Evolutionary conservation across 2,888 invertebrate genomes (phyloP).

Genomic region (Coelopa pilipes): DNA sequence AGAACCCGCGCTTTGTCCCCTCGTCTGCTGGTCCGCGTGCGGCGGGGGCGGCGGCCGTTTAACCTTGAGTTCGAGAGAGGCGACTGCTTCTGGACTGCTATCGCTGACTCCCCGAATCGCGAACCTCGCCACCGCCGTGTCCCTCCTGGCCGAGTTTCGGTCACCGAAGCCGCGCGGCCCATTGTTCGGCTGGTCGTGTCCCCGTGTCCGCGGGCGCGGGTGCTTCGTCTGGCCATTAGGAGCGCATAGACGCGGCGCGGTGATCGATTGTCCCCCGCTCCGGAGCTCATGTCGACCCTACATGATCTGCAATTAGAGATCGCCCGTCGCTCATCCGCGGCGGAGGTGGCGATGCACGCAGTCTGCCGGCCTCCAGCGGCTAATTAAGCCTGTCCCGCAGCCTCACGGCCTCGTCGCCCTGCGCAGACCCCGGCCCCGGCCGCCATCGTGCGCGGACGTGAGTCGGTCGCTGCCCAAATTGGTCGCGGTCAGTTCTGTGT

Average conservation of each 20-base stretch:
- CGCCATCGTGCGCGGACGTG: slow-evolving; percentile 16
- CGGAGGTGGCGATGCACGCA: slow-evolving; percentile 49
- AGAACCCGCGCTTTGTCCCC: too few relatives aligned
- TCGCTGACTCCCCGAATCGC: too few relatives aligned
- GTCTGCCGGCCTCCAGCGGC: slow-evolving; percentile 53
- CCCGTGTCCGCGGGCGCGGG: not conserved
- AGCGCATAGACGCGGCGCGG: not conserved
- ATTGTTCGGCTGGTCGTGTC: not conserved
- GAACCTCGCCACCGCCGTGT: too few relatives aligned
- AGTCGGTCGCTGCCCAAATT: slow-evolving; percentile 28
- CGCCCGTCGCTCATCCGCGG: slow-evolving; percentile 36
- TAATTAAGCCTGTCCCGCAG: slow-evolving; percentile 59
- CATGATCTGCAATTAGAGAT: slow-evolving; percentile 63
- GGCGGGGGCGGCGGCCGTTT: too few relatives aligned
- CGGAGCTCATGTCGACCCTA: not conserved
- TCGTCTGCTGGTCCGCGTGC: too few relatives aligned
- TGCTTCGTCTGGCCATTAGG: not conserved
- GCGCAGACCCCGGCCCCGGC: not conserved
- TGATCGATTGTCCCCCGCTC: not conserved
- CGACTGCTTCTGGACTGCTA: too few relatives aligned
- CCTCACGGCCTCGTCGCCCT: not conserved
- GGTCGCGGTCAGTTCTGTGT: slow-evolving; percentile 22
- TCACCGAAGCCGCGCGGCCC: not conserved
- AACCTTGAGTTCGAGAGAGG: too few relatives aligned
- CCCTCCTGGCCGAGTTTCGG: too few relatives aligned